Evolutionary conservation across 2,888 invertebrate genomes (phyloP).

Genomic region (Salpingus planirostris): DNA sequence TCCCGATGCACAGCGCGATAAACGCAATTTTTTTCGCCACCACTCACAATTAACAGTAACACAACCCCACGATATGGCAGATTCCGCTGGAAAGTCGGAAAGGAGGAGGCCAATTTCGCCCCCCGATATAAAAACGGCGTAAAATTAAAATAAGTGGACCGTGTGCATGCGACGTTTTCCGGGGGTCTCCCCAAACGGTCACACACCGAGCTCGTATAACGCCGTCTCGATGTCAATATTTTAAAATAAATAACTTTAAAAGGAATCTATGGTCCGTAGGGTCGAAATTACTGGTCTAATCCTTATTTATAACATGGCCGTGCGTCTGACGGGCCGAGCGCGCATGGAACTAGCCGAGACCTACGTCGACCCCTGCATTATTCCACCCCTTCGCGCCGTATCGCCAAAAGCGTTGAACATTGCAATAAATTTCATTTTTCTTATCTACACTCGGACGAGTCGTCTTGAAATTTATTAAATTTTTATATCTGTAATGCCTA

Average conservation of each 20-base stretch:
- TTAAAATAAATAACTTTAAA: slow-evolving; percentile 45
- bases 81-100: no score
- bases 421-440: no score
- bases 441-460: no score
- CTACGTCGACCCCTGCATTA: slow-evolving; percentile 8
- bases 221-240: slow-evolving; percentile 41
- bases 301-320: slow-evolving; percentile 43
- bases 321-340: slow-evolving; percentile 30
- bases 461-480: no score
- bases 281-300: slow-evolving; percentile 42
- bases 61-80: no score
- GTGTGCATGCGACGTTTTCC: slow-evolving; percentile 24
- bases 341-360: slow-evolving; percentile 17
- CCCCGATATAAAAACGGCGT: slow-evolving; percentile 16
- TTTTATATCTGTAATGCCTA: no score
- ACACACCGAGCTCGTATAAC: slow-evolving; percentile 30
- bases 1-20: no score
- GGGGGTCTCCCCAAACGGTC: slow-evolving; percentile 15
- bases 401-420: no score
- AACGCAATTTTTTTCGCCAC: no score
- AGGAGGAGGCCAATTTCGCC: slow-evolving; percentile 24
- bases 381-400: no score
- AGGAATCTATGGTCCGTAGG: slow-evolving; percentile 41
- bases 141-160: slow-evolving; percentile 36
- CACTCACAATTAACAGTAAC: no score